A percentile compares a stretch with the other conserved stretches of the same genome.
Evolutionary conservation across 2,888 invertebrate species (phyloP).

Genomic region (Scelioninae gen. 1): DNA sequence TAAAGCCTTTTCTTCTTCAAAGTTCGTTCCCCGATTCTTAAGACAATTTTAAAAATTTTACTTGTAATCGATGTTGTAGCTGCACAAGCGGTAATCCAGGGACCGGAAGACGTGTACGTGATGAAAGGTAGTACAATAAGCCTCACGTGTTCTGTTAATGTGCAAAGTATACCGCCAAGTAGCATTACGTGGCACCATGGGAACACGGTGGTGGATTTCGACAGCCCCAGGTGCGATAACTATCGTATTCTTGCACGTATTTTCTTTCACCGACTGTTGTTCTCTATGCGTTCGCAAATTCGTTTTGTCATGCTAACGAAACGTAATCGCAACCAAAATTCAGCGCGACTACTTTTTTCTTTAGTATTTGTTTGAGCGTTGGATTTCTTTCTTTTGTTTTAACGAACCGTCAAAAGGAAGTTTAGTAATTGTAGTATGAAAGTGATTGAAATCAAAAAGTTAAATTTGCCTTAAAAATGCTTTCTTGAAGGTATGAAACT

Average conservation of each 20-base stretch:
- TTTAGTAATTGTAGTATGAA: slow-evolving; percentile 12
- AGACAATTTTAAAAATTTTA: slow-evolving; percentile 46
- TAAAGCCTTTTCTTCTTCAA: background rate
- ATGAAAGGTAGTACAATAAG: slow-evolving; percentile 96
- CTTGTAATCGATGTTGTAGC: slow-evolving; percentile 87
- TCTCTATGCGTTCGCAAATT: slow-evolving; percentile 12
- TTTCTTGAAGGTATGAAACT: background rate
- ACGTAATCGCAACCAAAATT: background rate
- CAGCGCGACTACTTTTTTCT: background rate
- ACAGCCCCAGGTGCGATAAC: slow-evolving; percentile 84
- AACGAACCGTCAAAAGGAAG: slow-evolving; percentile 16
- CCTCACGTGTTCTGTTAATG: slow-evolving; percentile 93
- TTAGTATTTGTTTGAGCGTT: background rate
- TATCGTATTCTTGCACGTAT: slow-evolving; percentile 49
- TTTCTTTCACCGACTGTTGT: slow-evolving; percentile 33
- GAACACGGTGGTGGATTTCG: slow-evolving; percentile 91
- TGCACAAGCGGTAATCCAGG: slow-evolving; percentile 93
- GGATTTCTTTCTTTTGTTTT: background rate
- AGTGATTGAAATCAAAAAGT: slow-evolving; percentile 19
- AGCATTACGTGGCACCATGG: slow-evolving; percentile 94
- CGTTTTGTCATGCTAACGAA: slow-evolving; percentile 26
- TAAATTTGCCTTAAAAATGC: background rate
- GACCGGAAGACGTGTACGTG: slow-evolving; percentile 94
- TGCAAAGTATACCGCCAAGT: slow-evolving; percentile 91
- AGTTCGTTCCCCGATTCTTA: slow-evolving; percentile 4